Conservation (phyloP, 2,113 vertebrate species). For the Macroglossus sobrinus region DNA sequence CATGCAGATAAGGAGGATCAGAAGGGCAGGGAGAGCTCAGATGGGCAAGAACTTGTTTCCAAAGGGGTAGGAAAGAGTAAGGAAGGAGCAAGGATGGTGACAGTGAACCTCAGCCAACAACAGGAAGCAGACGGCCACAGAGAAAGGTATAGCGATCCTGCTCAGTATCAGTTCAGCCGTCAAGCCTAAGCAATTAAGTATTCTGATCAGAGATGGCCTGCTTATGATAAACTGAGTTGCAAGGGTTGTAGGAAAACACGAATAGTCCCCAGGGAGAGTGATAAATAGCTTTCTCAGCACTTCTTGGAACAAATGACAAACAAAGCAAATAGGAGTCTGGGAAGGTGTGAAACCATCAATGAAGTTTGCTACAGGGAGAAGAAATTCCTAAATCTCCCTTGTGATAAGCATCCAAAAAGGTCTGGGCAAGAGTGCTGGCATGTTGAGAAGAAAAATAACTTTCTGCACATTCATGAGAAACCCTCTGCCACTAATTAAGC, state of each 20-base stretch:
- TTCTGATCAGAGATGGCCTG: slow-evolving; percentile 19
- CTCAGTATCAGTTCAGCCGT: background rate
- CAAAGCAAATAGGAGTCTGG: background rate
- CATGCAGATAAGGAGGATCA: background rate
- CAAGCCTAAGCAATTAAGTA: background rate
- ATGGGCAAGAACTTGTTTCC: background rate
- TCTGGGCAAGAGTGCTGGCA: slow-evolving; percentile 21
- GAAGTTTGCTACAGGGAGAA: slow-evolving; percentile 63
- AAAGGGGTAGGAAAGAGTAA: background rate
- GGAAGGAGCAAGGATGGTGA: background rate
- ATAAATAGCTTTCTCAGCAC: background rate
- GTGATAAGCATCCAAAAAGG: slow-evolving; percentile 47
- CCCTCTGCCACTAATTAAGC: slow-evolving; percentile 39
- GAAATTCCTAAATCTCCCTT: slow-evolving; percentile 54
- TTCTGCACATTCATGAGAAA: slow-evolving; percentile 65
- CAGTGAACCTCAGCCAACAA: background rate
- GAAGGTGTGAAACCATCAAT: background rate
- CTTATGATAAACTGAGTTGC: background rate
- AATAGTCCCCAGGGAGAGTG: rapidly evolving
- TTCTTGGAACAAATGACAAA: background rate
- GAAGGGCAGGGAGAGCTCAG: background rate
- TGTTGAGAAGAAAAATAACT: slow-evolving; percentile 61
- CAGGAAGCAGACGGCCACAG: slow-evolving; percentile 1
- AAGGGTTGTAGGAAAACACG: background rate
- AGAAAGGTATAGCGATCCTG: background rate